These are phyloP conservation scores for Diorhabda elongata DNA, from an alignment of 1,140 invertebrate genomes.

Conservation along the genomic window DNA sequence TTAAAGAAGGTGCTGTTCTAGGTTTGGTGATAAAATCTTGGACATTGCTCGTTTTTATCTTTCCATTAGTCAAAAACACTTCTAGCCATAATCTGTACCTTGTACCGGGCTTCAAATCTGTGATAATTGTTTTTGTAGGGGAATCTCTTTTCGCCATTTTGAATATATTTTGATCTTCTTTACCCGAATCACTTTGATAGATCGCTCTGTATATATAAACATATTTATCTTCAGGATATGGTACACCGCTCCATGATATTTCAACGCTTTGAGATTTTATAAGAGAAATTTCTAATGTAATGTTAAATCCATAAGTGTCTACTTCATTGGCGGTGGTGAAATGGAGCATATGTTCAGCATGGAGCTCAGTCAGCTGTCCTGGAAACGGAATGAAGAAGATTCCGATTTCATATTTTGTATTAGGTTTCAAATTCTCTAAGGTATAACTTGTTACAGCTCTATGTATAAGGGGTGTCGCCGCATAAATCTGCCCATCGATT, in stretches of 20 bases:
- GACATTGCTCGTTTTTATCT: conserved; percentile 83
- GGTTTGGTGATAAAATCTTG: conserved; percentile 83
- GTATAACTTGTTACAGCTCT: conserved; percentile 67
- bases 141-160: conserved; percentile 78
- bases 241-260: conserved; percentile 76
- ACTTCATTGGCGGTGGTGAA: conserved; percentile 56
- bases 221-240: conserved; percentile 82
- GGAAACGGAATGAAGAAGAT: conserved; percentile 73
- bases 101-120: conserved; percentile 73
- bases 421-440: conserved; percentile 67
- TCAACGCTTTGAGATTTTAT: conserved; percentile 73
- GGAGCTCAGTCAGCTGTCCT: conserved; percentile 67
- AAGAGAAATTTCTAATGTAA: conserved; percentile 67
- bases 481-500: conserved; percentile 64
- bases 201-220: conserved; percentile 86
- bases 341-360: conserved; percentile 63
- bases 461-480: conserved; percentile 73
- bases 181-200: conserved; percentile 70
- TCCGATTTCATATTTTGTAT: conserved; percentile 70
- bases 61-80: conserved; percentile 82
- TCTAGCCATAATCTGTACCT: conserved; percentile 82
- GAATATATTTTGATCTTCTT: conserved; percentile 76
- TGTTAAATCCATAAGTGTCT: conserved; percentile 68
- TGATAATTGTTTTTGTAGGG: conserved; percentile 63
- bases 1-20: conserved; percentile 55